These are phyloP conservation scores for Cyprinodon brontotheroides DNA, from an alignment of 2,113 vertebrate genomes.

Conservation along the genomic window DNA sequence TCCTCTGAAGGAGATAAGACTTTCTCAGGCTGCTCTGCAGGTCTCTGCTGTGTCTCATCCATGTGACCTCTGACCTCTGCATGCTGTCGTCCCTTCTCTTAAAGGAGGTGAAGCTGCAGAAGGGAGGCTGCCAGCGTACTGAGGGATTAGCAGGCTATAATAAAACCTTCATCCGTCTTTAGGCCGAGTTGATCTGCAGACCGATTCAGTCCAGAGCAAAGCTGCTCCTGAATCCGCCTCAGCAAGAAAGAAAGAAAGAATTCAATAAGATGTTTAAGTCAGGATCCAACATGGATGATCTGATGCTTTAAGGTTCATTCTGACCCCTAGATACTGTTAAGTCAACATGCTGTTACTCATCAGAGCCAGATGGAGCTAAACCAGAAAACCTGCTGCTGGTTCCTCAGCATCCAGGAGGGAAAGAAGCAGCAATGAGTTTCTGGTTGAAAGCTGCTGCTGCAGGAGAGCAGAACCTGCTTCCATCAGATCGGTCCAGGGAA, in stretches of 20 bases:
- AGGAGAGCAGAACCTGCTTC: no score
- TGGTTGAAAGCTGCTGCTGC: no score
- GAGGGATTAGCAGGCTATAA: constrained; percentile 46
- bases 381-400: no score
- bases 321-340: no score
- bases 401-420: no score
- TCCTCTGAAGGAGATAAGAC: neutral
- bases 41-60: neutral
- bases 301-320: no score
- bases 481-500: no score
- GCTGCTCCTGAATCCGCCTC: neutral
- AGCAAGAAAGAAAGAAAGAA: neutral
- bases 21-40: neutral
- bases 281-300: neutral
- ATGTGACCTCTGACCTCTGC: constrained; percentile 10
- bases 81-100: neutral
- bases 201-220: neutral
- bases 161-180: constrained; percentile 56
- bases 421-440: no score
- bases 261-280: neutral
- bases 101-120: constrained; percentile 10
- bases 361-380: no score
- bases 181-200: constrained; percentile 19
- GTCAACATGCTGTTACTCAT: no score
- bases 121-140: neutral